Evolutionary conservation across 2,113 vertebrate genomes (phyloP), one percentile per base, ranked within the genome.

Genomic region (Erythrocercus mccallii): DNA sequence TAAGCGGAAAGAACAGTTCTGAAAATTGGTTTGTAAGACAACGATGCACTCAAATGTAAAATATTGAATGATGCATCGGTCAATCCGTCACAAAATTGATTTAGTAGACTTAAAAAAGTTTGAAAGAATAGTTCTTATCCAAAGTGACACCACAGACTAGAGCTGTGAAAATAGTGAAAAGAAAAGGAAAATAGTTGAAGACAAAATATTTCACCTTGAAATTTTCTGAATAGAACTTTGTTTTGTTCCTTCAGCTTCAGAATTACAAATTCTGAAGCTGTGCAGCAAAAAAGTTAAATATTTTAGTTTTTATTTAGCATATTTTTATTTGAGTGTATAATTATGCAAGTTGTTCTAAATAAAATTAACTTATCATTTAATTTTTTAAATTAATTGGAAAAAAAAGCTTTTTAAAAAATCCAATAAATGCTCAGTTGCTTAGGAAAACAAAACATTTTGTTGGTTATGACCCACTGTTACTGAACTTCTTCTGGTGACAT

Each of bases 71-170:
- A 58, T 37, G 18, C 17, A 25, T n/a, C 60, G 33, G 40, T 80
- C 58, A 83, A 48, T 90, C 40, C 48, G n/a, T 61, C n/a, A 54
- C 35, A 72, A 90, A 90, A 81, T 66, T 81, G 68, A 81, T 88
- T 73, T 58, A 50, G 40, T 15, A 70, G 45, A 61, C 38, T 40
- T 15, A 42, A 5, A 56, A 90, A 86, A 81, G 22, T 94, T 80
- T 69, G 62, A 72, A 33, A 71, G 14, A 68, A 33, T 42, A 12
- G 33, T 24, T 78, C 2, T 68, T 71, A n/a, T 16, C 11, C 25
- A 65, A 81, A 80, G 31, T 57, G 17, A 48, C 4, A 72, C 44
- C 50, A 44, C 40, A 69, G 27, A 51, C 18, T 25, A 44, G 14
- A 76, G 69, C 2, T 69, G 22, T 79, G 45, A 69, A 93, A 61